phyloP scores from a whole-genome alignment of 2,113 vertebrate genomes.

The Python bivittatus region DNA sequence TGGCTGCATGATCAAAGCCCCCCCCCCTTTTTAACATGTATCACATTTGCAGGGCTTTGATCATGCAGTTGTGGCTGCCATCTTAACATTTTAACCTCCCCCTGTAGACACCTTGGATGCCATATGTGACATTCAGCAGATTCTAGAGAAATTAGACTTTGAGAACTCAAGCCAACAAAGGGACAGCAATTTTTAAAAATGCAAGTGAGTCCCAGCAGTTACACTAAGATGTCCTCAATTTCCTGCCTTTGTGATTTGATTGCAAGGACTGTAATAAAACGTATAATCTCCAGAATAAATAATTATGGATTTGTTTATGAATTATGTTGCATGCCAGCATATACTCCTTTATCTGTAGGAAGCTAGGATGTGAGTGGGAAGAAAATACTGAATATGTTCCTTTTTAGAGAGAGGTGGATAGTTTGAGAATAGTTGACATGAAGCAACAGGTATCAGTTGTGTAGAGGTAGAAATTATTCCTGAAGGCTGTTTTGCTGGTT shows the following conservation, averaged over 20 bases:
- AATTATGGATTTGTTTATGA: not conserved
- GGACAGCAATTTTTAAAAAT: constrained; percentile 4
- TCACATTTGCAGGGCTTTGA: too few relatives aligned
- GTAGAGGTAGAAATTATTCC: not conserved
- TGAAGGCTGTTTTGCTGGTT: not conserved
- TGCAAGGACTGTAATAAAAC: too few relatives aligned
- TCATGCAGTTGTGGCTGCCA: too few relatives aligned
- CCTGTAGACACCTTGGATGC: too few relatives aligned
- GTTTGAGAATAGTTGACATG: not conserved
- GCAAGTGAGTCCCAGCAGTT: not conserved
- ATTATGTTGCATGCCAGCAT: rapidly evolving
- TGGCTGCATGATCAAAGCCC: too few relatives aligned
- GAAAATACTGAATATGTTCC: not conserved
- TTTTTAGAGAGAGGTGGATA: not conserved
- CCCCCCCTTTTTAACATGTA: too few relatives aligned
- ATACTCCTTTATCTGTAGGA: not conserved
- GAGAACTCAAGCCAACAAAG: not conserved
- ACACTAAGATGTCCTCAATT: not conserved
- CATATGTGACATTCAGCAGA: too few relatives aligned
- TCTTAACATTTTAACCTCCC: too few relatives aligned
- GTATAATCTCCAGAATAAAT: not conserved
- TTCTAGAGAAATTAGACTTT: not conserved
- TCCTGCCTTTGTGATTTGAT: not conserved
- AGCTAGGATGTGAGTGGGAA: not conserved
- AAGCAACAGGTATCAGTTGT: not conserved